These are phyloP conservation scores for Magallana nippona DNA, from an alignment of 2,888 invertebrate species.

Conservation along the genomic window DNA sequence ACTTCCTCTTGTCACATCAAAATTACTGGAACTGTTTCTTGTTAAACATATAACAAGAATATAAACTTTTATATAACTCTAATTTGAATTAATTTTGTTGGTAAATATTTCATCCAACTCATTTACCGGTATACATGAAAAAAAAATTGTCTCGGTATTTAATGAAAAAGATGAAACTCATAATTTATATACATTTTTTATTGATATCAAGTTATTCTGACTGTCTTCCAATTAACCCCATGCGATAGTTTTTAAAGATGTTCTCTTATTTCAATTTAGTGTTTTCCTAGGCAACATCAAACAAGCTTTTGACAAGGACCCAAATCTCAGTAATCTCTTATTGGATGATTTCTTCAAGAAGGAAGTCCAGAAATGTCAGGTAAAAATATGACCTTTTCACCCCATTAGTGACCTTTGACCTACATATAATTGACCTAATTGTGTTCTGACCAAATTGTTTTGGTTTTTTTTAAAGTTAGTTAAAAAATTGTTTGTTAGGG, in stretches of 20 bases:
- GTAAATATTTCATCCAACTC: too few species aligned
- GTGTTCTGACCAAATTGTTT: background rate
- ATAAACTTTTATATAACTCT: too few species aligned
- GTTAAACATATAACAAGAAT: too few species aligned
- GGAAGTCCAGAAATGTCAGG: slow-evolving; percentile 90
- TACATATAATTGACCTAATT: background rate
- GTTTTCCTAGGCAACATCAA: slow-evolving; percentile 94
- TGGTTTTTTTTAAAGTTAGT: too few species aligned
- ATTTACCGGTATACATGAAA: too few species aligned
- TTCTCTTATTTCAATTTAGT: slow-evolving; percentile 80
- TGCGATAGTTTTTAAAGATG: background rate
- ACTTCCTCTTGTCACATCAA: too few species aligned
- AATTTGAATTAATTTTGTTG: too few species aligned
- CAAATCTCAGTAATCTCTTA: slow-evolving; percentile 90
- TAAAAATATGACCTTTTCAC: slow-evolving; percentile 52
- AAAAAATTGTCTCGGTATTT: too few species aligned
- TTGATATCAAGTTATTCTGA: too few species aligned
- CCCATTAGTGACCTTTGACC: background rate
- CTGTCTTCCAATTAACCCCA: background rate
- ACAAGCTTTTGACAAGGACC: slow-evolving; percentile 94
- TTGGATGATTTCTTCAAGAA: slow-evolving; percentile 94
- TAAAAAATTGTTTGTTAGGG: background rate
- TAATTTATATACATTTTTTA: too few species aligned
- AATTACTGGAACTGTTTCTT: too few species aligned
- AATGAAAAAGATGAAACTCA: too few species aligned